Base-by-base conservation (phyloP, 2,797 vertebrate species). In the Notolepis coatsorum region DNA sequence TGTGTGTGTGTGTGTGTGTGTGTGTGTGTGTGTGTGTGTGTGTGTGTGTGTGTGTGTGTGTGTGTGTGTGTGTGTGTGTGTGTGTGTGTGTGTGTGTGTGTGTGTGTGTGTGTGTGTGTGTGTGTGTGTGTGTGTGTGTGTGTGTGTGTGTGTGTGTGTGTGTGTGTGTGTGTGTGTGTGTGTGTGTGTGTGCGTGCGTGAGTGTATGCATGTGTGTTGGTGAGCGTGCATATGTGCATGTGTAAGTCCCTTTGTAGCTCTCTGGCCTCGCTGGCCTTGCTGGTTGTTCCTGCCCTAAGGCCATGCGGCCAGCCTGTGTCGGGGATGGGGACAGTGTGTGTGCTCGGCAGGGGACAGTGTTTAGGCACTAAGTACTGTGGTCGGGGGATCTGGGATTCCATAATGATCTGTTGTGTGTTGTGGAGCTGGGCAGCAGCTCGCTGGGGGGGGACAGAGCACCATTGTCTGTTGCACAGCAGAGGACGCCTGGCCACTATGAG, bases 321-420 rank as follows among this genome's bases (percentile, higher is more conserved):
- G 33, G 76, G 77, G 78, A 80, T 27, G 33, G 76, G 77, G 78
- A 80, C 82, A 75, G 86, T 73, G 87, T 71, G 71, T 74, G 82
- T 61, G 80, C 89, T 88, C 84, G 74, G 89, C 78, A 77, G 85
- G 88, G 85, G 88, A 89, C 88, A 83, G 82, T 75, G 61, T 88
- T 87, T 77, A 85, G 87, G 78, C 80, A 72, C 84, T 57, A 68
- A 73, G 85, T 84, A 81, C 77, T 48, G 80, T 65, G 66, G 79
- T 65, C 23, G 39, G 77, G 70, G 79, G 75, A 76, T 74, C 80
- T 81, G 77, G 79, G 80, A 71, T 67, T 84, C 77, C 73, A 90
- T 89, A 89, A 90, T 88, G 82, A 85, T 84, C 82, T 74, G 88
- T 90, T 91, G 84, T 90, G 84, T 84, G 84, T 76, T 67, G 85